Evolutionary conservation across 92 coral and sea anemone species (phyloP), one percentile per base, ranked within the genome.

Genomic region (Montipora capitata): DNA sequence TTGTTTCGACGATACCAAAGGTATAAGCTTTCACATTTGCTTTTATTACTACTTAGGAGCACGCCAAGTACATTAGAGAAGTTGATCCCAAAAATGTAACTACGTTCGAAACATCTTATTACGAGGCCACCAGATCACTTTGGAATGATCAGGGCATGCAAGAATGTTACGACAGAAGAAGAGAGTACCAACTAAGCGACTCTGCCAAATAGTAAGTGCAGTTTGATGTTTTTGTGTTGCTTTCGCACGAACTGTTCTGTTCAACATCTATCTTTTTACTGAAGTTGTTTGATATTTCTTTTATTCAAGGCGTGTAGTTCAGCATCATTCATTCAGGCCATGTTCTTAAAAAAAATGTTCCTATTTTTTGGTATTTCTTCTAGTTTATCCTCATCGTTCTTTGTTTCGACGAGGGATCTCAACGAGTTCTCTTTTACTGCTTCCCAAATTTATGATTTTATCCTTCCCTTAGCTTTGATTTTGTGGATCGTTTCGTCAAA

Each of bases 131-230:
- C 3, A 96, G 91, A 77, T 94, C 91, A 86, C 91, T 98, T 43
- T 98, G 99, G 99, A 82, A 78, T 64, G 99, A 98, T 58, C 94
- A 92, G 9, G 99, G 99, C 48, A 94, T 98, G 89, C 95, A 96
- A 63, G 99, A 96, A 84, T 98, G 99, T 64, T 98, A 98, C 70
- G 99, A 98, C 70, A 91, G 99, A 65, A 90, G 99, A 79, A 79
- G 99, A 80, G 99, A 98, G 38, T 98, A 96, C 68, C 99, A 98
- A 74, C 96, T 98, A 7, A 96, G 98, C 87, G 99, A 98, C 72
- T 98, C 99, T 27, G 98, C 98, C 72, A 98, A 98, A 93, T 98
- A 98, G 99, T 98, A 74, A 98, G 98, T 90, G 75, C 68, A 17
- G 43, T 44, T 68, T n/a, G 15, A 68, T 49, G 41, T 51, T 54